Evolutionary conservation across 2,113 vertebrate genomes (phyloP).

Genomic region (Mohoua ochrocephala): DNA sequence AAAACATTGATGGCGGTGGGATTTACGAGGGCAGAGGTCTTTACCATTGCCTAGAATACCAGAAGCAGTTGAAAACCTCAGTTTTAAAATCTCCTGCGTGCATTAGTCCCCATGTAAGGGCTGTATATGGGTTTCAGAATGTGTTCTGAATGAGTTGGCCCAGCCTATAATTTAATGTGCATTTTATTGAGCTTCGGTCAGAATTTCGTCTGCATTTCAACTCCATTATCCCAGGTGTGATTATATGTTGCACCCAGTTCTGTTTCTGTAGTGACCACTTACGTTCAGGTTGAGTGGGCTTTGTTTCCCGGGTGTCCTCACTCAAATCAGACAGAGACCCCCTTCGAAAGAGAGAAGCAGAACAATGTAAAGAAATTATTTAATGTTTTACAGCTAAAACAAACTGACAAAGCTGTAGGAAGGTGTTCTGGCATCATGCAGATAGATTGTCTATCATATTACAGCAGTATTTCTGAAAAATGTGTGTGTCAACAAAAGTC

Average conservation of each 20-base stretch:
- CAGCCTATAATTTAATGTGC: neutral
- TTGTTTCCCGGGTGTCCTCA: neutral
- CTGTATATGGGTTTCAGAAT: neutral
- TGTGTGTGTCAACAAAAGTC: neutral
- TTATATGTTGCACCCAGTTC: neutral
- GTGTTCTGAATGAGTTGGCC: neutral
- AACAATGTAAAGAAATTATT: neutral
- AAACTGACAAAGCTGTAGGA: neutral
- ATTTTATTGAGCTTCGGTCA: neutral
- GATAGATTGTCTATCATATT: neutral
- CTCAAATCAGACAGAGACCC: neutral
- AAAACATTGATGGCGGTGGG: constrained; percentile 13
- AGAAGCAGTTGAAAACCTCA: neutral
- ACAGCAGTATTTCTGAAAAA: neutral
- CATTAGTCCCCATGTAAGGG: neutral
- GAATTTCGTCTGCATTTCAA: neutral
- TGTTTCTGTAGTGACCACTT: neutral
- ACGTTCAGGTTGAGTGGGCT: neutral
- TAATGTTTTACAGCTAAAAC: neutral
- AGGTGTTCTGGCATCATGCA: neutral
- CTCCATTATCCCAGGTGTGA: rapidly evolving
- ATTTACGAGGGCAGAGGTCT: constrained; percentile 31
- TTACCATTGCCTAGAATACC: neutral
- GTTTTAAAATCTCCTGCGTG: neutral
- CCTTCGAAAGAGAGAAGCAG: neutral